phyloP scores from a whole-genome alignment of 2,113 vertebrate genomes.

The Thinocorus orbignyianus region DNA sequence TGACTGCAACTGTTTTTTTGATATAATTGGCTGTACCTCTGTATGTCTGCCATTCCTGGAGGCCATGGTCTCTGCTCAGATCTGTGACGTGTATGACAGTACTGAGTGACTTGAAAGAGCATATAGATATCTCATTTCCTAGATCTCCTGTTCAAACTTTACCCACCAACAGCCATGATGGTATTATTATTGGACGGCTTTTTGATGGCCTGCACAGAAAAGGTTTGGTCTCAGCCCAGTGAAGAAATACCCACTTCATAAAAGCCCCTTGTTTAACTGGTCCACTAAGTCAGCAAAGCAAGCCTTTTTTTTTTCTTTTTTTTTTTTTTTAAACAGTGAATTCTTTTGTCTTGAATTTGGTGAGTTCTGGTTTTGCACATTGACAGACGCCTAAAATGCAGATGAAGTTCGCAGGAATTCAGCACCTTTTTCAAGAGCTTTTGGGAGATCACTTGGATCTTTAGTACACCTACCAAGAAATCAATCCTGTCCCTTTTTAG shows the following conservation, averaged over 20 bases:
- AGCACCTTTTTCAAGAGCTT: neutral
- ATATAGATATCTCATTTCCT: neutral
- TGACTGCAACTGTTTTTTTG: neutral
- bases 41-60: neutral
- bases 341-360: neutral
- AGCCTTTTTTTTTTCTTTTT: neutral
- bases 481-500: neutral
- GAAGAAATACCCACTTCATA: neutral
- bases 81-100: neutral
- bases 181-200: neutral
- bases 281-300: neutral
- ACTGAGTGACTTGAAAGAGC: neutral
- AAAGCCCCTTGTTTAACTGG: neutral
- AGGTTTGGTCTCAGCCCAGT: neutral
- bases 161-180: neutral
- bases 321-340: too few relatives aligned
- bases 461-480: neutral
- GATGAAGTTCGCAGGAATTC: neutral
- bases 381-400: neutral
- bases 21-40: neutral
- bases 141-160: neutral
- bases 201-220: neutral
- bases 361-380: neutral
- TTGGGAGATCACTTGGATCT: neutral
- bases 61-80: neutral